Evolutionary conservation across 2,797 vertebrate genomes (phyloP).

Genomic region (Ispidina picta): DNA sequence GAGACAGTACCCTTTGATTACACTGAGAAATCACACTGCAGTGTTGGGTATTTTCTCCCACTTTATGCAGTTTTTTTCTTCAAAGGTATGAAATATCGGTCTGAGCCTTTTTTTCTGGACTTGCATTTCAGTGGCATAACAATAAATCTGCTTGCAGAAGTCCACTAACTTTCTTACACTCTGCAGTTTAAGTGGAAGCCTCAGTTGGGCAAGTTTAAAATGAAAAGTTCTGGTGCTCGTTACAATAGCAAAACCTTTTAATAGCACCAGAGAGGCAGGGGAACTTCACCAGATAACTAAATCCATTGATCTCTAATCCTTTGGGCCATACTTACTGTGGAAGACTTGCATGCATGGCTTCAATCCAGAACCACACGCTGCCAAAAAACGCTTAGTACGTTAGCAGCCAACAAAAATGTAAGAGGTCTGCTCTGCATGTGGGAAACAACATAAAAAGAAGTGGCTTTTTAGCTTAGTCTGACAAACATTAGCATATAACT

Average conservation of each 20-base stretch:
- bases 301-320: constrained; percentile 73
- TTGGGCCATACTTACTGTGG: constrained; percentile 70
- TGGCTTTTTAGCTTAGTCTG: constrained; percentile 85
- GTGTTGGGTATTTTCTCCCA: rapidly evolving
- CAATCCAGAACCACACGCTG: constrained; percentile 76
- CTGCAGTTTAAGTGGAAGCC: neutral
- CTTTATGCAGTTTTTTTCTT: neutral
- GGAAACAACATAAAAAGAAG: constrained; percentile 85
- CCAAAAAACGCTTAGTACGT: constrained; percentile 87
- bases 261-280: constrained; percentile 66
- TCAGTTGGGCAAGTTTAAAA: constrained; percentile 25
- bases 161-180: neutral
- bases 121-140: neutral
- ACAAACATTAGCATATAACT: constrained; percentile 81
- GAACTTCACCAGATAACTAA: constrained; percentile 75
- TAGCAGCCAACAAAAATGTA: constrained; percentile 84
- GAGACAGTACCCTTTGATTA: neutral
- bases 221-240: constrained; percentile 42
- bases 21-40: neutral
- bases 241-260: constrained; percentile 76
- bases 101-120: neutral
- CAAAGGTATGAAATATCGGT: neutral
- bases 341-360: constrained; percentile 77
- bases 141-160: neutral
- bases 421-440: constrained; percentile 85